Base-by-base conservation (phyloP, 2,113 vertebrate genomes). In the Notarius quadriscutis region DNA sequence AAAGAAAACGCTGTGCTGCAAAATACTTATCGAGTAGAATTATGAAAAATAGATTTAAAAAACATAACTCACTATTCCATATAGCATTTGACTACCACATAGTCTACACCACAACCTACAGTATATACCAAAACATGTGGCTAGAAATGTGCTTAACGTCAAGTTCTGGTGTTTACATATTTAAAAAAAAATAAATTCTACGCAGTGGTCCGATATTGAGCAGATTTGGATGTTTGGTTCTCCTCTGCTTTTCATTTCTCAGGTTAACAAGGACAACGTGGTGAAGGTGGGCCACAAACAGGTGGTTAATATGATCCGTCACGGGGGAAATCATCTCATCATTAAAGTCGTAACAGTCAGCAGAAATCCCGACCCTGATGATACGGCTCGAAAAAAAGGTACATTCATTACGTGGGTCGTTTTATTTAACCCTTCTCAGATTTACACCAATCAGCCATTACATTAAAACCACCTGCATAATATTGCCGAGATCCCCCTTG, bases 211-310 rank as follows among this genome's bases (percentile, higher is more conserved):
- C 20, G 27, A 83, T 63, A 20, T 79, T 22, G 25, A 22, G 41
- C 53, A 50, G 34, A 51, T 34, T 48, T 10, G n/a, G 7, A 81
- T 30, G 5, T 48, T 63, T 17, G 18, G 9, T 41, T 51, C 53
- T 60, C 48, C 9, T 79, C 75, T 69, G 55, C 7, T 30, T 67
- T 62, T 41, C 72, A 7, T 83, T 72, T 79, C 81, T 0, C 94
- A 98, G 97, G 97, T 98, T 77, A 97, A 98, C 91, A 96, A 94
- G 84, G 97, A 98, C 89, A 98, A 98, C 2, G 97, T 98, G 17
- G 96, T 98, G 84, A 98, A 98, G 90, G 97, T 97, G 30, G 97
- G 97, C 85, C 97, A 98, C 94, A 95, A 97, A 91, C 97, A 98
- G 92, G 97, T 98, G 93, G 97, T 98, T 91, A 97, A 95, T 92